Evolutionary conservation across 2,113 vertebrate species (phyloP).

Genomic region (Nesoenas mayeri): DNA sequence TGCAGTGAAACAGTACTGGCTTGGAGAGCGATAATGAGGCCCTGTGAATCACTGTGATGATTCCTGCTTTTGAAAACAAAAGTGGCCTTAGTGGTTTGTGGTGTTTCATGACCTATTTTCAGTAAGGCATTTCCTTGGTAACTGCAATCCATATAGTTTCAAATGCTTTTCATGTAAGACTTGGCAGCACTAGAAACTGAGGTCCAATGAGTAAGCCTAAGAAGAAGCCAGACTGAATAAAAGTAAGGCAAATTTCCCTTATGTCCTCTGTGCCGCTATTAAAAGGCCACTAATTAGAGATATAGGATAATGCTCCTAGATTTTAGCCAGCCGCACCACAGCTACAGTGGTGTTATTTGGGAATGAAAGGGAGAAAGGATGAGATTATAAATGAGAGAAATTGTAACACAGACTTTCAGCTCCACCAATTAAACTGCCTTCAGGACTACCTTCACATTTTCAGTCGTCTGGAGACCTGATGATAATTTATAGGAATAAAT

Average conservation of each 20-base stretch:
- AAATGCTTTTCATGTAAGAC: not conserved
- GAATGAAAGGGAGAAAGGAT: not conserved
- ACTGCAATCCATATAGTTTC: not conserved
- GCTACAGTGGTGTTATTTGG: not conserved
- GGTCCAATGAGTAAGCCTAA: not conserved
- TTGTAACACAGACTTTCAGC: not conserved
- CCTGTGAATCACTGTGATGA: not conserved
- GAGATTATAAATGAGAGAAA: not conserved
- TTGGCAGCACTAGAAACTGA: not conserved
- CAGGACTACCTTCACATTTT: constrained; percentile 8
- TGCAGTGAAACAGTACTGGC: not conserved
- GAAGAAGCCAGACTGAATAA: not conserved
- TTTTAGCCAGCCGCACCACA: not conserved
- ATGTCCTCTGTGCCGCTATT: not conserved
- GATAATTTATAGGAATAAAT: constrained; percentile 2
- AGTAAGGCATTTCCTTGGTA: not conserved
- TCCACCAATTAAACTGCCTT: constrained; percentile 15
- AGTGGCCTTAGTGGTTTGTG: not conserved
- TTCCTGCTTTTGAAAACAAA: not conserved
- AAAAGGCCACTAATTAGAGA: not conserved
- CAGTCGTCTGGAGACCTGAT: not conserved
- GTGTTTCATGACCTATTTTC: not conserved
- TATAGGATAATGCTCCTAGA: not conserved
- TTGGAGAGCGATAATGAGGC: not conserved
- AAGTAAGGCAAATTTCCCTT: not conserved